Evolutionary conservation across 1,140 invertebrate genomes (phyloP), one percentile per base, ranked within the genome.

Genomic region (Triops longicaudatus): DNA sequence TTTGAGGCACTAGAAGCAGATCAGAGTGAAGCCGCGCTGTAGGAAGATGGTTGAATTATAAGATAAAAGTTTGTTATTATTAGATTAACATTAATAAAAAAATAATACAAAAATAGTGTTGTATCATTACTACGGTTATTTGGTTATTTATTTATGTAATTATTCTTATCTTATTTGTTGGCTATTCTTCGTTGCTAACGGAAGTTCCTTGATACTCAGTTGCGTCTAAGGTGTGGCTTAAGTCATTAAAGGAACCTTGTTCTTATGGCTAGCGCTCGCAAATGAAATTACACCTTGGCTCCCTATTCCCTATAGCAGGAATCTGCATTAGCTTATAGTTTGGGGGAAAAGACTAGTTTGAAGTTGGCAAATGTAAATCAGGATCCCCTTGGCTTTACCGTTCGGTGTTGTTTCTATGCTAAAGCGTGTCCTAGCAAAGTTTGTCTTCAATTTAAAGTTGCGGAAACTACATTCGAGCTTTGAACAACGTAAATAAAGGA

Each of bases 381-480:
- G 22, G 50, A 63, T 63, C 14, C 50, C 31, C 50, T n/a, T 63
- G 22, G 50, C 50, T 63, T 63, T 63, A 63, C 17, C 50, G 22
- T 22, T 63, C 22, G 50, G 50, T 22, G 50, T 63, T 63, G 50
- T 63, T 63, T 63, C 50, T 63, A 63, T 63, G 50, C 50, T 63
- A 63, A 63, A 63, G 50, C 50, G 50, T 63, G 50, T 63, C 50
- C 9, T 63, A 22, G 50, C 50, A 63, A 63, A 63, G 50, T 63
- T 63, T 22, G 50, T 5, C 50, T 63, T 63, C 50, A 63, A 63
- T 63, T 63, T 63, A 63, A 63, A 63, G 50, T 63, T 63, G 50
- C 50, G 50, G 50, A 63, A 63, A 63, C 50, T 14, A 63, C 10
- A 63, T n/a, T 17, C 50, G 6, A 63, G 50, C 50, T 63, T 63